Evolutionary conservation across 1,140 invertebrate species (phyloP), one percentile per base, ranked within the genome.

Genomic region (Dendroctonus valens): DNA sequence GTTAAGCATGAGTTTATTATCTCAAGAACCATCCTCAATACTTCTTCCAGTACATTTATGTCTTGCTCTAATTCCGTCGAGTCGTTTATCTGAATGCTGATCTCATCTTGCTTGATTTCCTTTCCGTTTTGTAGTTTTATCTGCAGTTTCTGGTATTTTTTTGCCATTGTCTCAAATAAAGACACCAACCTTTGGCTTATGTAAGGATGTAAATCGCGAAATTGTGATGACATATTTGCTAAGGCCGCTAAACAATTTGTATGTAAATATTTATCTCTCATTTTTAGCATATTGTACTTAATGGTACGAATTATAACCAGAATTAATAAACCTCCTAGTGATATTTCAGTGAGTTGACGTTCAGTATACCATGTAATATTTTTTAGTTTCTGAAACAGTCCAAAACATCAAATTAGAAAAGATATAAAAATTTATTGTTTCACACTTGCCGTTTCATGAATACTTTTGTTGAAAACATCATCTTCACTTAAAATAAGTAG

Each of bases 181-280:
- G 90, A 92, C 57, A 98, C 85, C 69, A 98, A 80, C 75, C 95
- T 85, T 80, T 99, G 96, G 70, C 94, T 93, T 37, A 98, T 97
- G 80, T 97, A 97, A 0, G 96, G 93, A 82, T 98, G 96, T 15
- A 99, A 81, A 64, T 92, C 87, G 75, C 91, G 87, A 77, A 99
- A 98, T 78, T 98, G 92, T 67, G 91, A 89, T 50, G 93, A 92
- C 96, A 99, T 99, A 75, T 99, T 99, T 42, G 97, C 97, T 66
- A 99, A 83, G 5, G 97, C 96, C 49, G 97, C 97, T 55, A 99
- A 83, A 79, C 97, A 97, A 81, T 98, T 98, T 11, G 93, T 97
- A 74, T 98, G 96, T 15, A 98, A 82, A 81, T 97, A 98, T 79
- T 96, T 96, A 77, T 98, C 96, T 72, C 95, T 86, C 85, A 96